Evolutionary conservation across 1,140 invertebrate genomes (phyloP).

Genomic region (Notospermus geniculatus): DNA sequence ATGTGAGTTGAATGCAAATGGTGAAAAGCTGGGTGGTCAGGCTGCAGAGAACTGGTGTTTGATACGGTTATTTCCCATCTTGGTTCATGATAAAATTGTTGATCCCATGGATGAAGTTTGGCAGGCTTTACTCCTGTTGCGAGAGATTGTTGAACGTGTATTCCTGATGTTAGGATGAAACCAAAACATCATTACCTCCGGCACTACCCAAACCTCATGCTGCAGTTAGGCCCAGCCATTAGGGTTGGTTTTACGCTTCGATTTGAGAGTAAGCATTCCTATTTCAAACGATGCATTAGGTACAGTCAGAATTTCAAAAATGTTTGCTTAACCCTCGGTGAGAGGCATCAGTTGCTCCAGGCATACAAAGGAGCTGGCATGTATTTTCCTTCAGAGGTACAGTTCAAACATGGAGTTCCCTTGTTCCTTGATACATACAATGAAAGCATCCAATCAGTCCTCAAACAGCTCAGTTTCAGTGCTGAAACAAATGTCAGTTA

Average conservation of each 20-base stretch:
- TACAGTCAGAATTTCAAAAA: too few relatives aligned
- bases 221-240: background rate
- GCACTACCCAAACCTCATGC: background rate
- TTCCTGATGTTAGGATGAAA: background rate
- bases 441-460: too few relatives aligned
- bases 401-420: too few relatives aligned
- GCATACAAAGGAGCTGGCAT: too few relatives aligned
- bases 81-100: background rate
- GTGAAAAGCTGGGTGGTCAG: background rate
- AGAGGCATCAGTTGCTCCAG: too few relatives aligned
- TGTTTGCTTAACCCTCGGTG: too few relatives aligned
- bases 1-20: background rate
- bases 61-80: background rate
- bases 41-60: slow-evolving; percentile 7
- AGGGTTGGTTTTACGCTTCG: background rate
- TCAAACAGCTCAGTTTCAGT: too few relatives aligned
- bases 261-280: too few relatives aligned
- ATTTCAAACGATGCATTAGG: too few relatives aligned
- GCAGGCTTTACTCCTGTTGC: background rate
- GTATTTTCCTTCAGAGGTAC: too few relatives aligned
- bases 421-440: too few relatives aligned
- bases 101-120: background rate
- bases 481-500: too few relatives aligned
- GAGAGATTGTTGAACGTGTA: background rate
- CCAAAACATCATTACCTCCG: slow-evolving; percentile 1